Conservation (phyloP, 2,113 vertebrate species). For the Odocoileus virginianus region DNA sequence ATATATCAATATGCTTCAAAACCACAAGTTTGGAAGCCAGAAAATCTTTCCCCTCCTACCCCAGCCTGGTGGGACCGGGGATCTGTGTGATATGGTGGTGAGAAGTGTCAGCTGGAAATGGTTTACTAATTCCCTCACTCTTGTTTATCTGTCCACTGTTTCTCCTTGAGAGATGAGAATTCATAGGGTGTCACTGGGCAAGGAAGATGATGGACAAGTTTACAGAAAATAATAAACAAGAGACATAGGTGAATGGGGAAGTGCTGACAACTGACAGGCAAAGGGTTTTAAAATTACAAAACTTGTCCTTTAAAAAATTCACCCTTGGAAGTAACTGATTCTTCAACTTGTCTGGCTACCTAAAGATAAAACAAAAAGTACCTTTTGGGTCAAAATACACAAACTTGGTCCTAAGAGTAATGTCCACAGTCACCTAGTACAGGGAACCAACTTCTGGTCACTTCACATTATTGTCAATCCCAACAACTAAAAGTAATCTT, state of each 20-base stretch:
- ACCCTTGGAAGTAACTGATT: not conserved
- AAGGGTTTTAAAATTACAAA: slow-evolving; percentile 4
- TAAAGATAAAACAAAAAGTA: not conserved
- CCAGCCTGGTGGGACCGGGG: not conserved
- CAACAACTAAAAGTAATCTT: not conserved
- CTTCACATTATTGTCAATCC: not conserved
- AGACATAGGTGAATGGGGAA: not conserved
- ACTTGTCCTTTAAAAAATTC: not conserved
- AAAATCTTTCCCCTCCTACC: not conserved
- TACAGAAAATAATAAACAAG: not conserved
- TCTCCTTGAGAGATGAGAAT: not conserved
- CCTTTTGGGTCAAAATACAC: not conserved
- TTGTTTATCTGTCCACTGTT: not conserved
- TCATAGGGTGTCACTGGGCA: not conserved
- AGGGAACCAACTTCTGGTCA: not conserved
- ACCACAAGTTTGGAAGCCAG: not conserved
- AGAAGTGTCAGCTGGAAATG: not conserved
- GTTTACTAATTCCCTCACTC: not conserved
- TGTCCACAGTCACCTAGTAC: not conserved
- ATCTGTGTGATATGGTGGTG: not conserved
- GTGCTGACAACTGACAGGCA: not conserved
- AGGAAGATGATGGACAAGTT: not conserved
- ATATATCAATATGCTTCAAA: not conserved
- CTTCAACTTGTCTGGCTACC: not conserved
- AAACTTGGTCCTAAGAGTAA: not conserved